phyloP scores from a whole-genome alignment of 2,888 invertebrate species.

The Zaprionus lineosus region DNA sequence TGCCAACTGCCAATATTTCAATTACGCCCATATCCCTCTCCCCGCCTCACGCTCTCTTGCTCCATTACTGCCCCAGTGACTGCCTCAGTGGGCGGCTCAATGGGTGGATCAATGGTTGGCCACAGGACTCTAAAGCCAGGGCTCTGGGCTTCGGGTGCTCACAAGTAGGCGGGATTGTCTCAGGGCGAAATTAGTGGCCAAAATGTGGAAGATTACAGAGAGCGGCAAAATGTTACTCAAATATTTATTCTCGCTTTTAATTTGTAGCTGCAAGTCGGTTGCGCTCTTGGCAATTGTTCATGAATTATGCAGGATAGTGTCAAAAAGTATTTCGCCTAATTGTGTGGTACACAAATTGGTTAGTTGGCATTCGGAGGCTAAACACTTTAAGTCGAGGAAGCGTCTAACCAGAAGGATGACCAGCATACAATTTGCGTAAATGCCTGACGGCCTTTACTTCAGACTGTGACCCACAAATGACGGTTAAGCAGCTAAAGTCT shows the following conservation, averaged over 20 bases:
- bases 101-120: background rate
- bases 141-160: too few species aligned
- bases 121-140: too few species aligned
- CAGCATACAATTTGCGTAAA: too few species aligned
- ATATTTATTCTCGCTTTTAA: constrained; percentile 71
- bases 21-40: too few species aligned
- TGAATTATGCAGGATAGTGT: constrained; percentile 47
- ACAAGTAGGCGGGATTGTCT: constrained; percentile 64
- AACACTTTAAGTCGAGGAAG: background rate
- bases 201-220: constrained; percentile 75
- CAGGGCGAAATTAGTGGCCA: constrained; percentile 73
- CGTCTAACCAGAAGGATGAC: constrained; percentile 12
- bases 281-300: constrained; percentile 13
- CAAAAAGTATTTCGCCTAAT: constrained; percentile 49
- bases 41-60: too few species aligned
- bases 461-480: too few species aligned
- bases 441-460: too few species aligned
- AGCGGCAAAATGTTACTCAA: constrained; percentile 61
- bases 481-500: constrained; percentile 3
- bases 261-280: constrained; percentile 33
- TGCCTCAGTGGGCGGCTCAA: constrained; percentile 21
- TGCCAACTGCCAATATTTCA: constrained; percentile 65
- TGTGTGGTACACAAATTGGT: constrained; percentile 26
- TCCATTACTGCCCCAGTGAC: constrained; percentile 9
- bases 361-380: background rate